These are phyloP conservation scores for Epizoanthus rinbou DNA, from an alignment of 92 coral and sea anemone species.

Conservation along the genomic window DNA sequence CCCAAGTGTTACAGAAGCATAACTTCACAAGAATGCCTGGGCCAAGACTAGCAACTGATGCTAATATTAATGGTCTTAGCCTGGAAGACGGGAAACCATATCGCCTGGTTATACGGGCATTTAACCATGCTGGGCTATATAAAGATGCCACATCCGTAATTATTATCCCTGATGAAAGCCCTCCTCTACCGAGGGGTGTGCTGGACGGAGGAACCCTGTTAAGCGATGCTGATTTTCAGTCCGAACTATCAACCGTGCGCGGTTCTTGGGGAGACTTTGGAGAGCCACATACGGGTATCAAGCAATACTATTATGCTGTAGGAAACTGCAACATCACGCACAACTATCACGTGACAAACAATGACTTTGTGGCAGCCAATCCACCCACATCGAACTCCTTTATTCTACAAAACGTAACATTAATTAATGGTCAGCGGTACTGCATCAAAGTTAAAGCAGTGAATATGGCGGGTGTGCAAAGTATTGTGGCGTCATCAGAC, in stretches of 20 bases:
- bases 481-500: constrained; percentile 78
- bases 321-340: constrained; percentile 82
- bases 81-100: constrained; percentile 73
- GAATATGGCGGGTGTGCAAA: constrained; percentile 85
- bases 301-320: constrained; percentile 88
- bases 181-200: constrained; percentile 77
- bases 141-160: constrained; percentile 73
- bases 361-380: constrained; percentile 61
- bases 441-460: constrained; percentile 90
- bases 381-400: constrained; percentile 83
- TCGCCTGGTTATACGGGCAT: constrained; percentile 72
- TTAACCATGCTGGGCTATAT: constrained; percentile 78
- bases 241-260: constrained; percentile 65
- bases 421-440: constrained; percentile 92
- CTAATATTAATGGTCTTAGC: constrained; percentile 64
- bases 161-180: constrained; percentile 81
- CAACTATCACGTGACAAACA: constrained; percentile 89
- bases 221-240: constrained; percentile 73
- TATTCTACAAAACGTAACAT: constrained; percentile 53
- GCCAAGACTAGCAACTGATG: constrained; percentile 62
- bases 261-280: constrained; percentile 87
- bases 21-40: constrained; percentile 76
- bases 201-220: constrained; percentile 71
- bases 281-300: constrained; percentile 74
- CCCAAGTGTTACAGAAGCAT: constrained; percentile 39